A percentile compares a stretch with the other conserved stretches of the same genome.
Evolutionary conservation across 2,113 vertebrate genomes (phyloP).

Genomic region (Pseudolaguvia tuberculata): DNA sequence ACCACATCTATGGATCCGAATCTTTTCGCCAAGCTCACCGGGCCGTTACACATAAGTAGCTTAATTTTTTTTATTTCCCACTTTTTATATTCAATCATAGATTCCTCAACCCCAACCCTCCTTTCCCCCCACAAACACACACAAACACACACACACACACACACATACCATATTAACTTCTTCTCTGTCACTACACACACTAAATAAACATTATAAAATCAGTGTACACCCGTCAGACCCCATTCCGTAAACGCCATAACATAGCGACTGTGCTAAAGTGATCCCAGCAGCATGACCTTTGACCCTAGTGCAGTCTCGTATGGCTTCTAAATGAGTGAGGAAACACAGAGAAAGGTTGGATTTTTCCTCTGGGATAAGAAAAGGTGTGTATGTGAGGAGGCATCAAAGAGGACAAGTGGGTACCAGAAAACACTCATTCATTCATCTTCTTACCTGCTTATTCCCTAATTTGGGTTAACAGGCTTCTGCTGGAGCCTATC

Average conservation of each 20-base stretch:
- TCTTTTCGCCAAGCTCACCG: too few species aligned
- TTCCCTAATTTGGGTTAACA: too few species aligned
- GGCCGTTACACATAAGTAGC: too few species aligned
- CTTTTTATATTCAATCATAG: too few species aligned
- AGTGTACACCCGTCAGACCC: neutral
- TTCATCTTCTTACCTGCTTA: too few species aligned
- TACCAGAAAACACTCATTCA: neutral
- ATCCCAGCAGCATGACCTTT: conserved; percentile 52
- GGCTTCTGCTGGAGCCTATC: too few species aligned
- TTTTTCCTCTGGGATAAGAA: neutral
- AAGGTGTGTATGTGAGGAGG: neutral
- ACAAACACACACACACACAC: neutral
- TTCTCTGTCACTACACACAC: neutral
- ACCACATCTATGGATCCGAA: too few species aligned
- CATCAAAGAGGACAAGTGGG: neutral
- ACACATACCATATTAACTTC: neutral
- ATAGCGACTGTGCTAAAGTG: conserved; percentile 46
- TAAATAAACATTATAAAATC: conserved; percentile 14
- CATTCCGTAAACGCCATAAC: conserved; percentile 45
- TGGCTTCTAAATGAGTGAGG: conserved; percentile 51
- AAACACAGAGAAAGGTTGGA: conserved; percentile 39
- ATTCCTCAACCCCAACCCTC: too few species aligned
- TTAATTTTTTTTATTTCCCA: too few species aligned
- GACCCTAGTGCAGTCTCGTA: conserved; percentile 31
- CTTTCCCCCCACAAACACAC: too few species aligned